Evolutionary conservation across 2,888 invertebrate genomes (phyloP).

Genomic region (Synanthedon myopaeformis): DNA sequence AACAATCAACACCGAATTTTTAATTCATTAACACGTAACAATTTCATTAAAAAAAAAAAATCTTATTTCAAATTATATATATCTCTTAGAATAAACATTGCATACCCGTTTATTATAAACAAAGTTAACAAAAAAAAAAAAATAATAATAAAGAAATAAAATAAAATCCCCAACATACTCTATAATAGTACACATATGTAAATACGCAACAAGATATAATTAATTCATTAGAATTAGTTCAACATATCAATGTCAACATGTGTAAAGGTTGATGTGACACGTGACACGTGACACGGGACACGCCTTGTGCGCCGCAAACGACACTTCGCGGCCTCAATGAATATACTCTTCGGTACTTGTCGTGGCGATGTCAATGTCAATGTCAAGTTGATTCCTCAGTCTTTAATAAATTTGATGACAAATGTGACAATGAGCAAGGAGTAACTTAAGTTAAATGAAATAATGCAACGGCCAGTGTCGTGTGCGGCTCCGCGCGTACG

Average conservation of each 20-base stretch:
- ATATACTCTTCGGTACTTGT: conserved; percentile 50
- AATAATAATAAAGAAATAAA: conserved; percentile 41
- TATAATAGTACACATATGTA: conserved; percentile 34
- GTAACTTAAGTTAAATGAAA: conserved; percentile 65
- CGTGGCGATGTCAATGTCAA: conserved; percentile 66
- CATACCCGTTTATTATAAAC: conserved; percentile 66
- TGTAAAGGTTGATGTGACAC: conserved; percentile 64
- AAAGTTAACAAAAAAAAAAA: conserved; percentile 50
- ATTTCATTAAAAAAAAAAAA: conserved; percentile 41
- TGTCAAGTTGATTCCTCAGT: conserved; percentile 69
- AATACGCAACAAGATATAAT: conserved; percentile 65
- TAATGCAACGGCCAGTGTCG: conserved; percentile 30
- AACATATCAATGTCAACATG: conserved; percentile 70
- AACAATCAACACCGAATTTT: conserved; percentile 59
- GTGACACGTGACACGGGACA: background rate
- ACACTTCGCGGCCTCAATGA: conserved; percentile 27
- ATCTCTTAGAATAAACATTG: conserved; percentile 58
- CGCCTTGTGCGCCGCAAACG: conserved; percentile 27
- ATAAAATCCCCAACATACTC: conserved; percentile 46
- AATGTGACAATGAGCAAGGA: conserved; percentile 63
- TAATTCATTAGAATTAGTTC: conserved; percentile 68
- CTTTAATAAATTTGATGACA: conserved; percentile 60
- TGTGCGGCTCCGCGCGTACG: conserved; percentile 8
- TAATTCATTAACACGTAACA: conserved; percentile 42
- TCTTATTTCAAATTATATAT: too few species aligned